Evolutionary conservation across 2,113 vertebrate species (phyloP).

Genomic region (Labeo rohita): DNA sequence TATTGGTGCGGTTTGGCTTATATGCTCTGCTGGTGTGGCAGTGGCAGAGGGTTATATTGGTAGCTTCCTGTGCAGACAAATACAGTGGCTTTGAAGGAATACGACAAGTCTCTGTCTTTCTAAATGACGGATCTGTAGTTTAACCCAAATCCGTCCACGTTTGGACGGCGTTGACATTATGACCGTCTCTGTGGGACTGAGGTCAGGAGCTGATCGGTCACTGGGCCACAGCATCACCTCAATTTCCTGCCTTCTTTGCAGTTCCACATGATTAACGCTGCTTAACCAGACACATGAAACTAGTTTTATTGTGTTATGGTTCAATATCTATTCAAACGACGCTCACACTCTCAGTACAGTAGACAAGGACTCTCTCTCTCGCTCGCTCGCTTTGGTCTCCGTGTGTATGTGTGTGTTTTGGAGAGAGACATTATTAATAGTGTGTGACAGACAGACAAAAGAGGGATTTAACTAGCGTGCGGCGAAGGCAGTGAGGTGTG

Average conservation of each 20-base stretch:
- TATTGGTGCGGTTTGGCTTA: conserved; percentile 47
- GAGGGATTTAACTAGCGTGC: conserved; percentile 44
- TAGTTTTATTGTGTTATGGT: conserved; percentile 50
- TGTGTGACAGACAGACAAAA: conserved; percentile 42
- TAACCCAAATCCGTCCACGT: conserved; percentile 46
- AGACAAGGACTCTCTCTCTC: conserved; percentile 13
- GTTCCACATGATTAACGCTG: conserved; percentile 52
- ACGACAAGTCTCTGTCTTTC: conserved; percentile 41
- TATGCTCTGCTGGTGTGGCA: conserved; percentile 18
- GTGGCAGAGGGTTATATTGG: conserved; percentile 42
- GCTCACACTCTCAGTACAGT: conserved; percentile 5
- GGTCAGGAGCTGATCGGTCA: conserved; percentile 21
- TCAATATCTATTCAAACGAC: conserved; percentile 11
- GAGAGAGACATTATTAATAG: conserved; percentile 47
- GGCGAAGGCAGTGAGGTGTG: conserved; percentile 40
- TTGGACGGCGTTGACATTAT: conserved; percentile 52
- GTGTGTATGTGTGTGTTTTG: conserved; percentile 46
- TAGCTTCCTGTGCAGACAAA: conserved; percentile 1
- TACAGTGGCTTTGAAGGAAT: conserved; percentile 13
- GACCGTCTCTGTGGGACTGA: background rate
- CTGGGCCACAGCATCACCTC: background rate
- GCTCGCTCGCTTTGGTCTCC: background rate
- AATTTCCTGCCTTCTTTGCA: conserved; percentile 41
- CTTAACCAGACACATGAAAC: conserved; percentile 48
- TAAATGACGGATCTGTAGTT: conserved; percentile 57